Base-by-base conservation (phyloP, 2,113 vertebrate genomes). In the Cromileptes altivelis region DNA sequence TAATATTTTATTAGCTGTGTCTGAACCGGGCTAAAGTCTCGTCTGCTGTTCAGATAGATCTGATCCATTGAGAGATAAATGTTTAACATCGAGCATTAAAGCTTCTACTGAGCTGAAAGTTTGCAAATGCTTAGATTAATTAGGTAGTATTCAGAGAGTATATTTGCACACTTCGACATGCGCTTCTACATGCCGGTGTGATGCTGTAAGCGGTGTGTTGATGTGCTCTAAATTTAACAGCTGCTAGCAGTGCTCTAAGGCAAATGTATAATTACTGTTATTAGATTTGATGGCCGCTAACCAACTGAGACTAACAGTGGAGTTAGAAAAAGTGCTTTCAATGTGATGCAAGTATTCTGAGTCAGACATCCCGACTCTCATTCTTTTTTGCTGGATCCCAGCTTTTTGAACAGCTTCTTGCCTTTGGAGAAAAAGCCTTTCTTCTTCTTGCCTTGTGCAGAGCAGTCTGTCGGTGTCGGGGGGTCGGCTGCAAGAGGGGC, bases 381-480 rank as follows among this genome's bases (percentile, higher is more conserved):
- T 45, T 95, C 96, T 90, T 97, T 97, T 94, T 98, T 98, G 92
- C 94, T 96, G 79, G 97, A 97, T 70, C 97, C 96, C 88, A 99
- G 94, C 81, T 95, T 97, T 94, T 87, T 97, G 85, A 98, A 96
- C 82, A 99, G 95, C 65, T 94, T 96, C 95, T 96, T 97, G 69
- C 97, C 97, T 94, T 97, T 98, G 86, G 96, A 97, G 94, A 99
- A 97, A 93, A 97, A 97, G 80, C 95, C 72, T 91, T 93, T 95
- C 90, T 97, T 97, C 94, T 97, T 99, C 94, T 97, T 96, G 13
- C 79, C 93, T 56, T 88, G 92, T 47, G 88, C 87, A 53, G 94
- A 88, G 69, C 85, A 52, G 55, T 92, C 88, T 13, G 85, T 76
- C 0, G 70, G 81, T 8, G 84, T 10, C 0, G 75, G 83, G 81